Evolutionary conservation across 2,113 vertebrate genomes (phyloP).

Genomic region (Ailurus styani): DNA sequence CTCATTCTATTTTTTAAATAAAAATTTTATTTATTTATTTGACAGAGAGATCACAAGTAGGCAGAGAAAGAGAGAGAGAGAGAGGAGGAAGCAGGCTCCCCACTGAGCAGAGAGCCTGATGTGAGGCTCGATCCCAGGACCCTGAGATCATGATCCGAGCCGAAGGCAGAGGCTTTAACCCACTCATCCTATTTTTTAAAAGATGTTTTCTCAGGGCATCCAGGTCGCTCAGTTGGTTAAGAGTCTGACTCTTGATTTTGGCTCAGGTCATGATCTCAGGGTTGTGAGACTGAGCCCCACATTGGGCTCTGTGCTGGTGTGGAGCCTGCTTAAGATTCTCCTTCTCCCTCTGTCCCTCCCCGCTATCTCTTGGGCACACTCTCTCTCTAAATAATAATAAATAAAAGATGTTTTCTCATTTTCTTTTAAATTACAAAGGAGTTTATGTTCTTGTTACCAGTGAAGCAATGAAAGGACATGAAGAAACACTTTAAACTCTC

Average conservation of each 20-base stretch:
- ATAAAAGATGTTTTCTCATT: background rate
- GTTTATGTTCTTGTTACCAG: background rate
- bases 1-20: too few relatives aligned
- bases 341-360: background rate
- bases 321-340: background rate
- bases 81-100: too few relatives aligned
- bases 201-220: background rate
- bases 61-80: too few relatives aligned
- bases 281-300: background rate
- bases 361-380: background rate
- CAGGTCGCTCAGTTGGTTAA: background rate
- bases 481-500: background rate
- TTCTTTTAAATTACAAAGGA: background rate
- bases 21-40: too few relatives aligned
- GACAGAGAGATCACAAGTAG: too few relatives aligned
- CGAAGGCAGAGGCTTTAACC: too few relatives aligned
- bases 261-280: background rate
- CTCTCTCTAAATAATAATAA: background rate
- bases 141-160: too few relatives aligned
- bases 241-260: background rate
- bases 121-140: too few relatives aligned
- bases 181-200: background rate
- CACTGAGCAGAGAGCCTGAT: too few relatives aligned
- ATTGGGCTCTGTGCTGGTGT: background rate
- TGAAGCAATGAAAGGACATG: background rate